phyloP scores from a whole-genome alignment of 1,140 invertebrate species.

The Diuraphis noxia region DNA sequence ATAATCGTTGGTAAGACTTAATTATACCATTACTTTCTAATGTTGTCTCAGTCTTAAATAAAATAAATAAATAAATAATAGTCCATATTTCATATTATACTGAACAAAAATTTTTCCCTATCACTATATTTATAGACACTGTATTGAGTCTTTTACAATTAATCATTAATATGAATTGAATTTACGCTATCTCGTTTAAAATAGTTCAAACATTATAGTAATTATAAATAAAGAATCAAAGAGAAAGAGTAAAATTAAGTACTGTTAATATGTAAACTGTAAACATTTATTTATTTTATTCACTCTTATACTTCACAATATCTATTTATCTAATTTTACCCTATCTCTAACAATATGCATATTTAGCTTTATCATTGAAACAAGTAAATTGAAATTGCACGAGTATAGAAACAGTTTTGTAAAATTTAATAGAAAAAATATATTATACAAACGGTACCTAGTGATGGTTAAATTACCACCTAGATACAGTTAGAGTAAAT shows the following conservation, averaged over 20 bases:
- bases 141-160: background rate
- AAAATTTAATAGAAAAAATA: no score
- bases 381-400: background rate
- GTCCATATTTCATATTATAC: background rate
- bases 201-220: background rate
- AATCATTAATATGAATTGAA: background rate
- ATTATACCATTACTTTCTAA: background rate
- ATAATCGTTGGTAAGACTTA: background rate
- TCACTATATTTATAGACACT: background rate
- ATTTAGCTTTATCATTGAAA: background rate
- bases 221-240: background rate
- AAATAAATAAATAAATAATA: background rate
- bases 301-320: background rate
- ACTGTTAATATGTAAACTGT: background rate
- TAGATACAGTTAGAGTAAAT: background rate
- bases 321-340: background rate
- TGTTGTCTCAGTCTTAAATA: background rate
- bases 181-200: background rate
- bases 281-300: background rate
- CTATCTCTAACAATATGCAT: no score
- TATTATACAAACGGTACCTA: no score
- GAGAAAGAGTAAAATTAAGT: background rate
- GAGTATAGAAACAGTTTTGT: background rate
- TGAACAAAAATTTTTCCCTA: background rate
- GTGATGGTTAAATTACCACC: no score